Conservation (phyloP, 2,113 vertebrate genomes). For the Crocuta crocuta region DNA sequence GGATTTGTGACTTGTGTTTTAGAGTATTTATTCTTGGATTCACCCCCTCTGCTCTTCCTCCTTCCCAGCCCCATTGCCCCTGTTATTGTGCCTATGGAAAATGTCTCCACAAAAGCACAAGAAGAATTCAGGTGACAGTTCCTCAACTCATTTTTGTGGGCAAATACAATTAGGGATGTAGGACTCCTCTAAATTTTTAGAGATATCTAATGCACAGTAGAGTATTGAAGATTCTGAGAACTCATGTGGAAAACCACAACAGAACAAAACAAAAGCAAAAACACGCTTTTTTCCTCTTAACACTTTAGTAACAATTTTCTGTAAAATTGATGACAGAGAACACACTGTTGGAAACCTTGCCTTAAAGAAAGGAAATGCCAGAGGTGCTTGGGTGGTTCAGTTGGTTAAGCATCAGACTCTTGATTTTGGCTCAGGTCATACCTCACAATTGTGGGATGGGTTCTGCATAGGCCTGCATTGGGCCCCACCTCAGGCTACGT, state of each 20-base stretch:
- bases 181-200: background rate
- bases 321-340: constrained; percentile 33
- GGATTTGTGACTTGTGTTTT: background rate
- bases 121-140: background rate
- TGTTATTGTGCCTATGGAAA: background rate
- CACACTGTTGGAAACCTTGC: background rate
- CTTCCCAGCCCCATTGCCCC: too few relatives aligned
- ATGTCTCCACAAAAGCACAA: background rate
- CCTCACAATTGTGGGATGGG: too few relatives aligned
- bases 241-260: background rate
- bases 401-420: too few relatives aligned
- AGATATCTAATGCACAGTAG: background rate
- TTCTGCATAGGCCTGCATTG: too few relatives aligned
- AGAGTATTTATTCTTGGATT: background rate
- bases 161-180: background rate
- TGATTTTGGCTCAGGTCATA: too few relatives aligned
- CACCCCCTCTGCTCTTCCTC: background rate
- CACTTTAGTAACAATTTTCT: background rate
- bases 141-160: background rate
- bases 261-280: background rate
- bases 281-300: background rate
- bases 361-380: constrained; percentile 8
- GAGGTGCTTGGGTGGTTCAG: too few relatives aligned
- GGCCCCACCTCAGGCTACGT: too few relatives aligned
- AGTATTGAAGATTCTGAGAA: constrained; percentile 42